Base-by-base conservation (phyloP, 2,888 invertebrate species). In the Thera obeliscata region DNA sequence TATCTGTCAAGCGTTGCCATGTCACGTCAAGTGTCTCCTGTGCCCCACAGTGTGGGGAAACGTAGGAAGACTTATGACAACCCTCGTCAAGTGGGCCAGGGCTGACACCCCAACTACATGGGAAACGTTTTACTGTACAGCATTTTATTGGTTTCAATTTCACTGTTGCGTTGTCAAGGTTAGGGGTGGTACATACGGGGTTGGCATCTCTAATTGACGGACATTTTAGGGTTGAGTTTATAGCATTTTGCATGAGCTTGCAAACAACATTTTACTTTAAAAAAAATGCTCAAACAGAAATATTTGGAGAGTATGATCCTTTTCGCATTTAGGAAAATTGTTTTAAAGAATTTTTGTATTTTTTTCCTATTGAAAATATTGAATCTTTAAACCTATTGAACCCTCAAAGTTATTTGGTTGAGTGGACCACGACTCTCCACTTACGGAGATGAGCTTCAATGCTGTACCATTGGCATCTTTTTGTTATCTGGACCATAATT, bases 111-210 rank as follows among this genome's bases (percentile, higher is more conserved):
- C 78, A 75, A 74, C 76, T 83, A 90, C 90, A 89, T 81, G 86
- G 86, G 87, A 91, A 91, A 86, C 90, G 89, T 92, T 92, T 91
- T 86, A 91, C 85, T 79, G 78, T 73, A 81, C 77, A 86, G 87
- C 88, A 89, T 91, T 93, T 91, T 89, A 89, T 91, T 91, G 91
- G 90, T 91, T 91, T 91, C 91, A 87, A 91, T 92, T 91, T 90
- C 88, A 89, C 83, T 83, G 86, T 86, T 84, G 87, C 86, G 82
- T 86, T 84, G 86, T 79, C 83, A 78, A 81, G 82, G 81, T 84
- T 87, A 88, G 56, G 73, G 62, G 6, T 60, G 61, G 48, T 56
- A 54, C 48, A 87, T 35, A 50, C 58, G 6, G 5, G 43, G n/a
- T 22, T 6, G 52, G 46, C 43, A 59, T 35, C 3, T 38, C 54